Conservation (phyloP, 1,140 invertebrate species). For the Conopomorpha cramerella region DNA sequence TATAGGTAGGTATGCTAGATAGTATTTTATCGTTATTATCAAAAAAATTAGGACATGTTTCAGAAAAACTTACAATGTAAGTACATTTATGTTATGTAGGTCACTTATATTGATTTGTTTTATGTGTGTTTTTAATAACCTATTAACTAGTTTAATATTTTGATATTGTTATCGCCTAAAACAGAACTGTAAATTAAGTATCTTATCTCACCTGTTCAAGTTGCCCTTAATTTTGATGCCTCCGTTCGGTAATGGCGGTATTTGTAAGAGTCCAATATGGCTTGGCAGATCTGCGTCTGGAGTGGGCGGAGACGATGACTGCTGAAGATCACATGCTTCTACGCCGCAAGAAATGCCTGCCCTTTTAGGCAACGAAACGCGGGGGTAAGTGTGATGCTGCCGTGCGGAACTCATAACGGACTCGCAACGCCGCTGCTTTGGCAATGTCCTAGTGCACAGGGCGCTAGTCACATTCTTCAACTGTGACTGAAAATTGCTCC, state of each 20-base stretch:
- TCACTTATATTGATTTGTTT: no score
- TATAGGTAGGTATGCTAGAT: no score
- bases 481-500: constrained; percentile 40
- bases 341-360: constrained; percentile 29
- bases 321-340: constrained; percentile 23
- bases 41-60: no score
- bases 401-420: constrained; percentile 15
- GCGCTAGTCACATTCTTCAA: constrained; percentile 52
- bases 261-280: no score
- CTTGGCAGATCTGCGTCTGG: no score
- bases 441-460: constrained; percentile 41
- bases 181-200: no score
- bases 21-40: no score
- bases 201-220: constrained; percentile 39
- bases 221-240: constrained; percentile 31
- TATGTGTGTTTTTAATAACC: no score
- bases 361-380: constrained; percentile 35
- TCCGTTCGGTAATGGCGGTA: constrained; percentile 24
- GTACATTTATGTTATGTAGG: no score
- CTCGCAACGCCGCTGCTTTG: constrained; percentile 37
- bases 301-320: constrained; percentile 3
- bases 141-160: no score
- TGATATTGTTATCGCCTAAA: no score
- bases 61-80: no score
- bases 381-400: constrained; percentile 49